phyloP scores from a whole-genome alignment of 2,888 invertebrate species.

The Acleris holmiana region DNA sequence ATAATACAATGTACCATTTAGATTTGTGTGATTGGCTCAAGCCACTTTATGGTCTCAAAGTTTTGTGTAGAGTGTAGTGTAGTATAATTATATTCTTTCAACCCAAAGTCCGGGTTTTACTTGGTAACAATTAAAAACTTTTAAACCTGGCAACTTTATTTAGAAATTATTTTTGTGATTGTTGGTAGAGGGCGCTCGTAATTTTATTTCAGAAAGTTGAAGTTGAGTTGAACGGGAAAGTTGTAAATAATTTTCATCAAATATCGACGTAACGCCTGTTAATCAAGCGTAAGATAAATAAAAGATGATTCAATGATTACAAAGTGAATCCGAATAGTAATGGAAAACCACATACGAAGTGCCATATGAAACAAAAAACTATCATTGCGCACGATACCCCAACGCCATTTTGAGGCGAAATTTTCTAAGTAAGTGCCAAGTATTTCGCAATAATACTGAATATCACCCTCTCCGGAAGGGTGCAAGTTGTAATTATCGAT shows the following conservation, averaged over 20 bases:
- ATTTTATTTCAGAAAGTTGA: slow-evolving; percentile 45
- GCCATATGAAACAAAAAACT: slow-evolving; percentile 82
- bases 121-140: slow-evolving; percentile 19
- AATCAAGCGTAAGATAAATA: slow-evolving; percentile 55
- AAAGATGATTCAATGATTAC: slow-evolving; percentile 63
- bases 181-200: slow-evolving; percentile 40
- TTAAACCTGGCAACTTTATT: slow-evolving; percentile 25
- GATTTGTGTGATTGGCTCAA: too few species aligned
- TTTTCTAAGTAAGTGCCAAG: slow-evolving; percentile 85
- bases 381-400: slow-evolving; percentile 84
- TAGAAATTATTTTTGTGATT: slow-evolving; percentile 17
- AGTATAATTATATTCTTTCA: too few species aligned
- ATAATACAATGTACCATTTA: too few species aligned
- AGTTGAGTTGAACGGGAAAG: slow-evolving; percentile 73
- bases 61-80: too few species aligned
- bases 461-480: slow-evolving; percentile 56
- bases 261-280: slow-evolving; percentile 56
- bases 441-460: slow-evolving; percentile 81
- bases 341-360: slow-evolving; percentile 68
- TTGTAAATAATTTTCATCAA: slow-evolving; percentile 80
- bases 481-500: slow-evolving; percentile 54
- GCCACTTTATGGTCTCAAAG: too few species aligned
- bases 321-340: slow-evolving; percentile 67
- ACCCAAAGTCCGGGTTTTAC: neutral
- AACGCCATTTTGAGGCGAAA: slow-evolving; percentile 86